Base-by-base conservation (phyloP, 2,888 invertebrate genomes). In the Spatulosminthurus flaviceps region DNA sequence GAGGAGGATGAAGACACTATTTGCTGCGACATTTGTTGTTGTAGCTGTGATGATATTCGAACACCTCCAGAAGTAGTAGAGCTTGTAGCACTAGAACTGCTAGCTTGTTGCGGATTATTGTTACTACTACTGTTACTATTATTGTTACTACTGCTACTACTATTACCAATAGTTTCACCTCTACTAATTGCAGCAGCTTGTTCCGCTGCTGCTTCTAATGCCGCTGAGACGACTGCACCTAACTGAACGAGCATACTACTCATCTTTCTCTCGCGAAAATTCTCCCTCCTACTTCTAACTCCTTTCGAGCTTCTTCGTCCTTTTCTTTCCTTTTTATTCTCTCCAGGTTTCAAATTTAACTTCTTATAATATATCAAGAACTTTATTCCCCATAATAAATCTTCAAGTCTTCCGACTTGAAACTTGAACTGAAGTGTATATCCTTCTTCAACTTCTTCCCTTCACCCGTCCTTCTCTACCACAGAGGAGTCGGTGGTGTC, bases 191-290 rank as follows among this genome's bases (percentile, higher is more conserved):
- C 82, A 41, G 81, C 77, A 24, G 80, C 79, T 76, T 76, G 76
- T 41, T 66, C 76, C 24, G 81, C 74, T 16, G 84, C 84, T 64
- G 82, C 84, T 78, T 84, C 83, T 29, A 84, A 78, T 42, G 84
- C 83, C 66, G 84, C 82, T 61, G 83, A 81, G 26, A 83, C 86
- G 60, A 86, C 86, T n/a, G 86, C 85, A 41, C 86, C 87, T 79
- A 87, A 78, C 79, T 87, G 86, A 61, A 76, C 76, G 34, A 87
- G 84, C 66, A 87, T 86, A 70, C 87, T 86, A 84, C 86, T 87
- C 87, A 87, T 87, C 41, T 81, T 80, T 64, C 64, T 16, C 24
- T 26, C 2, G 34, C 34, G 34, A 34, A 34, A 34, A 7, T 9
- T 22, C 7, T 24, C 21, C 24, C 16, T 64, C 24, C 64, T 24